phyloP scores from a whole-genome alignment of 2,797 vertebrate genomes.

The Anabas testudineus region DNA sequence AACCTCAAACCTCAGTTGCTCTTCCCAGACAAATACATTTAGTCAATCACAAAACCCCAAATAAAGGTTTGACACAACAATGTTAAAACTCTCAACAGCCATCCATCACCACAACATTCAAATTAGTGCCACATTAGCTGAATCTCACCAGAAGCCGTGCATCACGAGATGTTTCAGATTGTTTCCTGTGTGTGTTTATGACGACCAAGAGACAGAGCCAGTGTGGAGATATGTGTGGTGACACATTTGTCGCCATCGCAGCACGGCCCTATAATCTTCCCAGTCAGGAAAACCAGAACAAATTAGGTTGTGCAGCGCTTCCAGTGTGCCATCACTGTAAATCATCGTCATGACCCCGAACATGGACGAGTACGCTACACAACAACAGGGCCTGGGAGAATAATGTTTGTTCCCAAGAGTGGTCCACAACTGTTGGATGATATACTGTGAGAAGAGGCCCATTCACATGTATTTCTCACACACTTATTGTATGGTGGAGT shows the following conservation, averaged over 20 bases:
- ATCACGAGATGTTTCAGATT: slow-evolving; percentile 55
- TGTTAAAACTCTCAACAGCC: slow-evolving; percentile 25
- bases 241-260: slow-evolving; percentile 67
- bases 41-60: slow-evolving; percentile 54
- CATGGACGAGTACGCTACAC: slow-evolving; percentile 38
- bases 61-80: slow-evolving; percentile 40
- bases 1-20: slow-evolving; percentile 54
- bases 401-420: slow-evolving; percentile 74
- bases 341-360: slow-evolving; percentile 58
- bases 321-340: slow-evolving; percentile 67
- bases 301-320: slow-evolving; percentile 68
- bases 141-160: slow-evolving; percentile 37
- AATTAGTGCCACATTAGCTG: slow-evolving; percentile 37
- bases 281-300: slow-evolving; percentile 73
- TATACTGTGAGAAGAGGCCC: slow-evolving; percentile 81
- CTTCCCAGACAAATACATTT: slow-evolving; percentile 52
- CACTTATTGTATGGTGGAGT: slow-evolving; percentile 55
- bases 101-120: slow-evolving; percentile 30
- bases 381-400: slow-evolving; percentile 73
- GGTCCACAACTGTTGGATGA: slow-evolving; percentile 61
- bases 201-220: slow-evolving; percentile 59
- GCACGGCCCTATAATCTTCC: slow-evolving; percentile 72
- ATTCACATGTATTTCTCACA: slow-evolving; percentile 71
- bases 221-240: slow-evolving; percentile 65
- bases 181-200: slow-evolving; percentile 60